These are phyloP conservation scores for Lagria hirta DNA, from an alignment of 2,888 invertebrate genomes.

Conservation along the genomic window DNA sequence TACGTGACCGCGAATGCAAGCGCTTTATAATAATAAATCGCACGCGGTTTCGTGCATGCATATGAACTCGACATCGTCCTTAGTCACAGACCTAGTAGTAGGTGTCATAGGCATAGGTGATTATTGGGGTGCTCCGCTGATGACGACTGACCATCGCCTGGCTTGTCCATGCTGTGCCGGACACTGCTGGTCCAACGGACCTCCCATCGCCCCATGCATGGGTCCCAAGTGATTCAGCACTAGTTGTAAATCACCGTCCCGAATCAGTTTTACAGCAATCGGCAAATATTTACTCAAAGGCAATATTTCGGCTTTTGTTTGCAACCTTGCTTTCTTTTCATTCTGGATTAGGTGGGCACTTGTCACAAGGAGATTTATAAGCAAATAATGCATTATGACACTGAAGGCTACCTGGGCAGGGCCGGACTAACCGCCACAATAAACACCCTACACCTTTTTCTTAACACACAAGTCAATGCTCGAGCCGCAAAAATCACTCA, in stretches of 20 bases:
- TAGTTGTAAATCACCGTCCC: conserved; percentile 48
- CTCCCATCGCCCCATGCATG: conserved; percentile 40
- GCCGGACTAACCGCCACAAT: conserved; percentile 10
- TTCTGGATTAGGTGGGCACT: conserved; percentile 46
- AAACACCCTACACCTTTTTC: no score
- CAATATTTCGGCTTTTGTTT: conserved; percentile 44
- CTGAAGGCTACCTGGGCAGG: conserved; percentile 38
- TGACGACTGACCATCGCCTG: conserved; percentile 23
- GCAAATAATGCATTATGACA: conserved; percentile 39
- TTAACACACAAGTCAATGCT: no score
- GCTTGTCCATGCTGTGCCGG: conserved; percentile 36
- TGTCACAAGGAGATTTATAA: conserved; percentile 54
- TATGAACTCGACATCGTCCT: conserved; percentile 48
- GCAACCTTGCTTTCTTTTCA: conserved; percentile 43
- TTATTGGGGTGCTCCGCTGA: conserved; percentile 26
- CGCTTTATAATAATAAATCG: conserved; percentile 52
- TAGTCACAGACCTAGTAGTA: conserved; percentile 43
- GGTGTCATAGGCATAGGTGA: conserved; percentile 34
- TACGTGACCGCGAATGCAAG: conserved; percentile 53
- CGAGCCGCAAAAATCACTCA: no score
- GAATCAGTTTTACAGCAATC: conserved; percentile 47
- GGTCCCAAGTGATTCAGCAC: conserved; percentile 45
- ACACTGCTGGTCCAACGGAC: conserved; percentile 41
- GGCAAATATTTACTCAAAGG: conserved; percentile 55
- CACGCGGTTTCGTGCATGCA: conserved; percentile 48